Conservation (phyloP, 2,888 invertebrate species). For the Abscondita cerata region DNA sequence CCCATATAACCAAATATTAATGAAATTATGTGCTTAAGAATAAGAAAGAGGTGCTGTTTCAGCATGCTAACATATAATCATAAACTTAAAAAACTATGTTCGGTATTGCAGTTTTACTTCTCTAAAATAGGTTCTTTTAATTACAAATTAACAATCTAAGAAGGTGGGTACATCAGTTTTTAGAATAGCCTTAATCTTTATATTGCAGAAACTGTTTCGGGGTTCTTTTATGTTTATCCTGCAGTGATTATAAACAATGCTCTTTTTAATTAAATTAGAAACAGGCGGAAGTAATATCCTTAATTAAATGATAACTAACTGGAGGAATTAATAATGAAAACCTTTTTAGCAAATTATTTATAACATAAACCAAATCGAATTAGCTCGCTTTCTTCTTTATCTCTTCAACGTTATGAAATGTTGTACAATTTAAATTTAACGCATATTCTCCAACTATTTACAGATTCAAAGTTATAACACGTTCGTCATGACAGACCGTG, state of each 20-base stretch:
- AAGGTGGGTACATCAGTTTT: neutral
- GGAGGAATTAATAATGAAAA: slow-evolving; percentile 6
- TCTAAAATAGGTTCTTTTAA: too few species aligned
- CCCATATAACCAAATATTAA: too few species aligned
- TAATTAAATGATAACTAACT: slow-evolving; percentile 12
- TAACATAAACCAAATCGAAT: neutral
- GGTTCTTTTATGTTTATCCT: slow-evolving; percentile 8
- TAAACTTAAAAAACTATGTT: too few species aligned
- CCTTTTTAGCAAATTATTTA: slow-evolving; percentile 9
- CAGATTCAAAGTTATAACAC: slow-evolving; percentile 16
- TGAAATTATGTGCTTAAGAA: too few species aligned
- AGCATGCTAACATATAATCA: too few species aligned
- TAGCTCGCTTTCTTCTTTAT: neutral
- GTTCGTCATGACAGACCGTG: slow-evolving; percentile 20
- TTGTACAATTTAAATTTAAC: slow-evolving; percentile 2
- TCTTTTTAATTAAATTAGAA: slow-evolving; percentile 12
- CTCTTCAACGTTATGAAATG: neutral
- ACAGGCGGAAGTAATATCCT: slow-evolving; percentile 7
- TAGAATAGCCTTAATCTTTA: slow-evolving; percentile 3
- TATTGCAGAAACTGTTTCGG: neutral
- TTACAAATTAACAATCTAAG: neutral
- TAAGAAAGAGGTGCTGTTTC: too few species aligned
- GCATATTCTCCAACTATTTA: slow-evolving; percentile 1
- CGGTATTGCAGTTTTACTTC: too few species aligned
- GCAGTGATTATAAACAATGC: slow-evolving; percentile 11